Evolutionary conservation across 1,140 invertebrate genomes (phyloP), one percentile per base, ranked within the genome.

Genomic region (Lerema accius): DNA sequence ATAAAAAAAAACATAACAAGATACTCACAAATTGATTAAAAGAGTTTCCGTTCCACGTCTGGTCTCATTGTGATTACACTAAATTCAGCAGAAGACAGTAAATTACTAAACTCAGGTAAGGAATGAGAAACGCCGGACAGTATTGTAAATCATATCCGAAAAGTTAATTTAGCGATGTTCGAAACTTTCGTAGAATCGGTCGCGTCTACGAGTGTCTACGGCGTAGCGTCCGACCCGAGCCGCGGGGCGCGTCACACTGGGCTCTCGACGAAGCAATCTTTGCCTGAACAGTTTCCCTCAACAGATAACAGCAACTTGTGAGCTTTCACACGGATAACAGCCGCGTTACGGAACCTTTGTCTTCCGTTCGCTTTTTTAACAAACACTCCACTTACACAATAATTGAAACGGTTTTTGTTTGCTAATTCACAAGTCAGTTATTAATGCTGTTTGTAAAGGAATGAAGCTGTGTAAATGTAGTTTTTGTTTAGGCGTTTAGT

Each of bases 201-300:
- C 78, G 69, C 72, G 67, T 65, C 56, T 70, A 75, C 71, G 79
- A 55, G 63, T 13, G 19, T 55, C 50, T 82, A 76, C 76, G 73
- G 69, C 72, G 76, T 79, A 80, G 77, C 86, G 86, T 84, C 80
- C 84, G 82, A 71, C 76, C 76, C 28, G 79, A 66, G 40, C 71
- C 77, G 82, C 78, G 79, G 73, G 79, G 77, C 78, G 79, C 78
- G 71, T 82, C 71, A 76, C 71, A 89, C 86, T 89, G 86, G 86
- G 78, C 78, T 59, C 67, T 69, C 83, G 82, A 86, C 84, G 81
- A 89, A 83, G 82, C 86, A 87, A 87, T 87, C 83, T 89, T 88
- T 87, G 74, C 73, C 76, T 68, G 71, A 81, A 79, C 71, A 76
- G 76, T 78, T 67, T 71, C 76, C 73, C 83, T 85, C 78, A 56